These are phyloP conservation scores for Taenioides sp. DNA, from an alignment of 2,797 vertebrate species.

Conservation along the genomic window DNA sequence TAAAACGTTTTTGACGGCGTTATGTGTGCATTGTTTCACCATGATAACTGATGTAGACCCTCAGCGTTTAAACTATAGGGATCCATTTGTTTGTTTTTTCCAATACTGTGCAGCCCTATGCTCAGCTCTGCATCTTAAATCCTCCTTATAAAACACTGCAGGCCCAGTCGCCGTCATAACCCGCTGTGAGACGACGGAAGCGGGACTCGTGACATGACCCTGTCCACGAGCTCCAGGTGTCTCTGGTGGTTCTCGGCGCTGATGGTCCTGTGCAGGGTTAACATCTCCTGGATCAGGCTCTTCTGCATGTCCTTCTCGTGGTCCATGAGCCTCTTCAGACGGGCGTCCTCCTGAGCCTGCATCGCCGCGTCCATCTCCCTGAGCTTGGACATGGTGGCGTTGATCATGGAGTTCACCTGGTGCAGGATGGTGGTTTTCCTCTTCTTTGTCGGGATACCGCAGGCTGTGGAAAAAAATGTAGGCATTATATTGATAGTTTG, in stretches of 20 bases:
- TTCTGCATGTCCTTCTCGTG: conserved; percentile 59
- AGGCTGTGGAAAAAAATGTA: neutral
- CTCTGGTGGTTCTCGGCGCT: conserved; percentile 44
- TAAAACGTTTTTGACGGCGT: no score
- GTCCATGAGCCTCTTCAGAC: conserved; percentile 49
- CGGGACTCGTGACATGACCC: conserved; percentile 42
- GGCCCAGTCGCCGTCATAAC: conserved; percentile 5
- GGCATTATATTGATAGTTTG: neutral
- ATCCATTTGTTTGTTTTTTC: no score
- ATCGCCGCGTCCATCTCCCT: conserved; percentile 51
- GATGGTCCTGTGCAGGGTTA: conserved; percentile 43
- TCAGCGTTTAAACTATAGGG: no score
- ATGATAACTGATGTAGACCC: no score
- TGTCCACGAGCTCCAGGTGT: conserved; percentile 44
- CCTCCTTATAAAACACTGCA: neutral
- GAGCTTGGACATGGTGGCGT: conserved; percentile 37
- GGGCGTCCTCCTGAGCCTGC: conserved; percentile 54
- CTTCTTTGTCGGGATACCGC: conserved; percentile 27
- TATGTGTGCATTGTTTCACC: no score
- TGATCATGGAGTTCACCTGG: conserved; percentile 45
- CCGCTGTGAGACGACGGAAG: conserved; percentile 9
- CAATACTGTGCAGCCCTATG: no score
- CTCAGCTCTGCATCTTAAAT: neutral
- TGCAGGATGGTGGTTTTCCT: conserved; percentile 38
- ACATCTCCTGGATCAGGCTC: conserved; percentile 45